These are phyloP conservation scores for Phalacrocorax pelagicus DNA, from an alignment of 2,113 vertebrate genomes.

Conservation along the genomic window DNA sequence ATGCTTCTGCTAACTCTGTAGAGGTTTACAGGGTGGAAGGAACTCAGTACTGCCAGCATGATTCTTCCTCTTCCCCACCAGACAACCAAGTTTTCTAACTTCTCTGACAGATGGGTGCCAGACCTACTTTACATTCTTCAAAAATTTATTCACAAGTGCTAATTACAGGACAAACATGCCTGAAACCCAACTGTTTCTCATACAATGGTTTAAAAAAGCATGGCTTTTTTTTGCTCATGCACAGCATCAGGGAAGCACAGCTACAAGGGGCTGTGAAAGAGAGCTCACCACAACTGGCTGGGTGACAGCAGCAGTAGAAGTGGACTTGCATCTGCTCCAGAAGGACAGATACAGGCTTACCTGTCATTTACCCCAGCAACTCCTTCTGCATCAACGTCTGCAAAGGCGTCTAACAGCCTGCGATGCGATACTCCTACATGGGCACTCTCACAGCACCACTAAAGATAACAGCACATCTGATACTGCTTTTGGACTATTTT, in stretches of 20 bases:
- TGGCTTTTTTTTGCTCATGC: background rate
- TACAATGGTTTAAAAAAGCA: background rate
- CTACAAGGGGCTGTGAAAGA: background rate
- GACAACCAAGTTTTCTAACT: background rate
- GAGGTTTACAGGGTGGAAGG: background rate
- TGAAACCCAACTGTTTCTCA: background rate
- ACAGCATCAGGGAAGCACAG: background rate
- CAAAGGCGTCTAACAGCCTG: background rate
- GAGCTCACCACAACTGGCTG: background rate
- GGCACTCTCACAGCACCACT: background rate
- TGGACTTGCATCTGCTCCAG: background rate
- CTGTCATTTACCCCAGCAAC: background rate
- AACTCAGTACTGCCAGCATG: background rate
- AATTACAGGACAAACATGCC: background rate
- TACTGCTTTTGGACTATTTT: background rate
- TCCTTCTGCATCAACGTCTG: background rate
- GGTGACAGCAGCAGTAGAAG: background rate
- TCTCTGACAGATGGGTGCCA: background rate
- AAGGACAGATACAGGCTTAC: background rate
- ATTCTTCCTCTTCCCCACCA: background rate
- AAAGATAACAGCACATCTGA: background rate
- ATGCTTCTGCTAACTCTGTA: background rate
- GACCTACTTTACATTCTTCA: background rate
- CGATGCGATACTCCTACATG: rapidly evolving
- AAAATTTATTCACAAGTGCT: background rate